Percentiles rank a stretch among this genome's conserved stretches.
Conservation (phyloP, 2,797 vertebrate genomes). For the Phoxinus dragarum region DNA sequence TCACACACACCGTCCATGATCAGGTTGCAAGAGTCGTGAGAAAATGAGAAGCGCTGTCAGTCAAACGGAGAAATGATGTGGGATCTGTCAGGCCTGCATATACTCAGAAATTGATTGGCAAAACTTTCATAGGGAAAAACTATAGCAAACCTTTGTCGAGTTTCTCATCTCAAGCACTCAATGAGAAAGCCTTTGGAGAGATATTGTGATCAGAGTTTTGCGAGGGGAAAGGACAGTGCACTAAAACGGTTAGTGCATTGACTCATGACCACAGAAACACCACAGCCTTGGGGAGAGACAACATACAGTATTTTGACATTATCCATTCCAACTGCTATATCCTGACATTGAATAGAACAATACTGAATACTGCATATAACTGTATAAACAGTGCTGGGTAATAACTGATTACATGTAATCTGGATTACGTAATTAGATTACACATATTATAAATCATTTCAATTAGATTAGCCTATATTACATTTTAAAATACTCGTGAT, state of each 20-base stretch:
- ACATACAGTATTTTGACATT: neutral
- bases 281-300: neutral
- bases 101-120: conserved; percentile 57
- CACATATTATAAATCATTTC: neutral
- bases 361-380: neutral
- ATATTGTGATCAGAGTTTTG: conserved; percentile 29
- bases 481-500: neutral
- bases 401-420: neutral
- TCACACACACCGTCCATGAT: conserved; percentile 44
- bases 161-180: conserved; percentile 39
- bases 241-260: conserved; percentile 8
- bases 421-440: neutral
- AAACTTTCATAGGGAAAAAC: conserved; percentile 54
- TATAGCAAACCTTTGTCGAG: conserved; percentile 33
- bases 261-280: conserved; percentile 26
- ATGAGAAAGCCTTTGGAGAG: conserved; percentile 33
- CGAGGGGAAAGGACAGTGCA: conserved; percentile 11
- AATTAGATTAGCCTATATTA: neutral
- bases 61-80: conserved; percentile 57
- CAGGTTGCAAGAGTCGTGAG: conserved; percentile 49
- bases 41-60: conserved; percentile 62
- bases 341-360: neutral
- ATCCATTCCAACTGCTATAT: neutral
- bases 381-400: neutral
- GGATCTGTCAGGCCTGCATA: conserved; percentile 56